phyloP scores from a whole-genome alignment of 2,113 vertebrate genomes.

The Laticauda laticaudata region DNA sequence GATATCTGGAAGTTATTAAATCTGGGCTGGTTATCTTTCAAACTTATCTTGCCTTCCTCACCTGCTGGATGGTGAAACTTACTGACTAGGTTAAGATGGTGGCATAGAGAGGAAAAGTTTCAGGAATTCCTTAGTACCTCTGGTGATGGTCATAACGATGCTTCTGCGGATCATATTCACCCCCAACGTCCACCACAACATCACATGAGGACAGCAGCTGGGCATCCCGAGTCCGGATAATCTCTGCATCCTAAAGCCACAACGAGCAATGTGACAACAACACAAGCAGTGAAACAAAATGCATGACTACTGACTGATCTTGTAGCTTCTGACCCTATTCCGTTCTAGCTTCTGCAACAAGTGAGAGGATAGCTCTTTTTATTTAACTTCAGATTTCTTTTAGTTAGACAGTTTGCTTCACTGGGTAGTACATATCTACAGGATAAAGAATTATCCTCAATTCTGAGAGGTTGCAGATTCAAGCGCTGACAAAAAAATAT shows the following conservation, averaged over 20 bases:
- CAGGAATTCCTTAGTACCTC: slow-evolving; percentile 71
- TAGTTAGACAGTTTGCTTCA: neutral
- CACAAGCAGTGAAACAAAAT: neutral
- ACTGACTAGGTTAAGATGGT: neutral
- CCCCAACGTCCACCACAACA: slow-evolving; percentile 91
- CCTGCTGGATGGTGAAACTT: neutral
- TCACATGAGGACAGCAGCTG: slow-evolving; percentile 79
- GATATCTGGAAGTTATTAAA: neutral
- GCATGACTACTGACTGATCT: neutral
- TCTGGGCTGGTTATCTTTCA: neutral
- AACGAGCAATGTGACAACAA: rapidly evolving
- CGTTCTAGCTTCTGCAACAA: neutral
- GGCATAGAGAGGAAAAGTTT: neutral
- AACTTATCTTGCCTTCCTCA: neutral
- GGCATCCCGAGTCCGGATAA: slow-evolving; percentile 85
- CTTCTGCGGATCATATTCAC: slow-evolving; percentile 82
- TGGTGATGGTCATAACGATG: slow-evolving; percentile 96
- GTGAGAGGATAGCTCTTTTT: too few species aligned
- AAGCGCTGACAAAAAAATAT: neutral
- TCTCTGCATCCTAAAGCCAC: slow-evolving; percentile 79
- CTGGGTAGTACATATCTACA: neutral
- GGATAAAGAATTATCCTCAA: neutral
- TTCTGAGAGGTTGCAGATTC: neutral
- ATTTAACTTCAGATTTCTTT: neutral
- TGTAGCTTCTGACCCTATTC: neutral